Evolutionary conservation across 2,113 vertebrate species (phyloP).

Genomic region (Scomber colias): DNA sequence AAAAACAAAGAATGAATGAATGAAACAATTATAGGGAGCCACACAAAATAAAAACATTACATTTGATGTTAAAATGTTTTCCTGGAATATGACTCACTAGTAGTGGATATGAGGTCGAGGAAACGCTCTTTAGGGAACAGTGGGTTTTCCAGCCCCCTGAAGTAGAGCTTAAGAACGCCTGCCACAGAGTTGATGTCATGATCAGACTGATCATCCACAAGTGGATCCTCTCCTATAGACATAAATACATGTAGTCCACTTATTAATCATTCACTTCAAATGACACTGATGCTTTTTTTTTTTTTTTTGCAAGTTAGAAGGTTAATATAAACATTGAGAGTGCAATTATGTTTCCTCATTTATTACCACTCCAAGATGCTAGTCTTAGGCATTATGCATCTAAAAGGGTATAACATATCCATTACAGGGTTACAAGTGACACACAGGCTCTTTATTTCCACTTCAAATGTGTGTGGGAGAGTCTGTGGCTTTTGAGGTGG

Average conservation of each 20-base stretch:
- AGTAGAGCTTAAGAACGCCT: slow-evolving; percentile 98
- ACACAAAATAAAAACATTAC: neutral
- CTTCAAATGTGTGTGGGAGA: slow-evolving; percentile 54
- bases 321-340: slow-evolving; percentile 32
- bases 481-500: slow-evolving; percentile 59
- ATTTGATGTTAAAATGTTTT: slow-evolving; percentile 10
- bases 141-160: slow-evolving; percentile 97
- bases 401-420: slow-evolving; percentile 46
- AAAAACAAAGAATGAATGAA: neutral
- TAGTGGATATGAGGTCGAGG: slow-evolving; percentile 96
- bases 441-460: slow-evolving; percentile 59
- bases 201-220: slow-evolving; percentile 94
- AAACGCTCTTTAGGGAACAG: slow-evolving; percentile 98
- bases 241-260: slow-evolving; percentile 19
- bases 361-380: slow-evolving; percentile 25
- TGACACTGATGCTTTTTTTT: neutral
- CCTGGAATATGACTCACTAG: slow-evolving; percentile 89
- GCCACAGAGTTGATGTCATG: slow-evolving; percentile 98
- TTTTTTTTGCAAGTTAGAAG: slow-evolving; percentile 17
- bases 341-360: slow-evolving; percentile 40
- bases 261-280: slow-evolving; percentile 40
- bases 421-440: slow-evolving; percentile 41
- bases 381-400: slow-evolving; percentile 60
- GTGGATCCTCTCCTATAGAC: slow-evolving; percentile 93
- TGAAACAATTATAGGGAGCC: neutral